A percentile compares a stretch with the other conserved stretches of the same genome.
Evolutionary conservation across 2,797 vertebrate genomes (phyloP).

Genomic region (Hydrocynus forskahlii): DNA sequence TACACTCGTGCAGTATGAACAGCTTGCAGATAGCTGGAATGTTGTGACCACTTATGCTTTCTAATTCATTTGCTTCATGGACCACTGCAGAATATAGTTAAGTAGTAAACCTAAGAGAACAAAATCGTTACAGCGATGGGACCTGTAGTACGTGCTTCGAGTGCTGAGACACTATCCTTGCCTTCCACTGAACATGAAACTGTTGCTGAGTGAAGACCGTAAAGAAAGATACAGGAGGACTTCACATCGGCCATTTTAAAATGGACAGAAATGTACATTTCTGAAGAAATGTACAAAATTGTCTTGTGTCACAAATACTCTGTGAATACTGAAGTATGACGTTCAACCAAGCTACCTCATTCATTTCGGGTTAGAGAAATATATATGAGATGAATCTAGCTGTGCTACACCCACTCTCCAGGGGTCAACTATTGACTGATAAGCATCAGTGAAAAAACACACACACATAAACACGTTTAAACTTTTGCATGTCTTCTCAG

Average conservation of each 20-base stretch:
- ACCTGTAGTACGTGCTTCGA: background rate
- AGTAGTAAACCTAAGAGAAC: background rate
- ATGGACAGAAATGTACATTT: background rate
- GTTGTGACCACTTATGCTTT: background rate
- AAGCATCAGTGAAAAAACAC: slow-evolving; percentile 31
- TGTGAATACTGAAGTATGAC: slow-evolving; percentile 63
- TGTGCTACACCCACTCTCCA: slow-evolving; percentile 37
- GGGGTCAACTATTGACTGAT: slow-evolving; percentile 36
- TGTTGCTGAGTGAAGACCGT: background rate
- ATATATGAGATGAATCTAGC: slow-evolving; percentile 42
- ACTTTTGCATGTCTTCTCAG: slow-evolving; percentile 32
- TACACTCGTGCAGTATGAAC: background rate
- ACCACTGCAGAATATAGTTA: background rate
- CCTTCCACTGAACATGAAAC: slow-evolving; percentile 44
- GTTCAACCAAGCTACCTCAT: slow-evolving; percentile 63
- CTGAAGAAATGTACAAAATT: slow-evolving; percentile 13
- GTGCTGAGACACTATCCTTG: slow-evolving; percentile 6
- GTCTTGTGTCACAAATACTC: slow-evolving; percentile 43
- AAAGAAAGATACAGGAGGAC: background rate
- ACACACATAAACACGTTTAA: background rate
- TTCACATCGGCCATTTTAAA: background rate
- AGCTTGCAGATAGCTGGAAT: background rate
- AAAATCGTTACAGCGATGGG: background rate
- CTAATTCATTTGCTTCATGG: background rate
- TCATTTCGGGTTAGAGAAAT: slow-evolving; percentile 47